phyloP scores from a whole-genome alignment of 2,113 vertebrate genomes.

The Xerus inauris region DNA sequence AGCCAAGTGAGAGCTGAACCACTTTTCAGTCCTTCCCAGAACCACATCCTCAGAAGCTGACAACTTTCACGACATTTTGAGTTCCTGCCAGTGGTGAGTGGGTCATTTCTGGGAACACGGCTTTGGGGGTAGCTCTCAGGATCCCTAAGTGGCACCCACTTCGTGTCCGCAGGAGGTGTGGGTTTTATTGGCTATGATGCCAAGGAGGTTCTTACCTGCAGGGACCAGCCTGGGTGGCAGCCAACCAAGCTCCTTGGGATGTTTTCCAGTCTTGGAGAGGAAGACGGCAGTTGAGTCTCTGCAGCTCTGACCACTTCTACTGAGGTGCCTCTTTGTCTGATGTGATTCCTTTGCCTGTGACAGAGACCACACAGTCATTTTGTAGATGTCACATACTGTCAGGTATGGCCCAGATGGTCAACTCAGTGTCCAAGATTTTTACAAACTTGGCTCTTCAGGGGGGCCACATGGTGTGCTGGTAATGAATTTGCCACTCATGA shows the following conservation, averaged over 20 bases:
- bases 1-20: background rate
- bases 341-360: background rate
- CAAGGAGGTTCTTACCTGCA: constrained; percentile 31
- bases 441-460: background rate
- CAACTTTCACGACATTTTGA: background rate
- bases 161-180: constrained; percentile 37
- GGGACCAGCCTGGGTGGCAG: constrained; percentile 46
- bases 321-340: constrained; percentile 41
- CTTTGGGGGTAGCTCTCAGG: constrained; percentile 43
- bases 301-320: background rate
- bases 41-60: constrained; percentile 19
- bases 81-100: background rate
- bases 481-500: background rate
- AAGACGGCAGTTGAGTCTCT: background rate
- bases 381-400: background rate
- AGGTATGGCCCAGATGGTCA: background rate
- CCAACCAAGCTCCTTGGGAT: background rate
- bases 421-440: background rate
- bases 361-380: background rate
- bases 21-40: constrained; percentile 14
- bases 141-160: constrained; percentile 43
- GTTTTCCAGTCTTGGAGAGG: constrained; percentile 27
- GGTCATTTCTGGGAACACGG: constrained; percentile 60
- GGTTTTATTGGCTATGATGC: constrained; percentile 56
- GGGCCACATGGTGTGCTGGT: background rate